These are phyloP conservation scores for Chesias legatella DNA, from an alignment of 2,888 invertebrate genomes.

Conservation along the genomic window DNA sequence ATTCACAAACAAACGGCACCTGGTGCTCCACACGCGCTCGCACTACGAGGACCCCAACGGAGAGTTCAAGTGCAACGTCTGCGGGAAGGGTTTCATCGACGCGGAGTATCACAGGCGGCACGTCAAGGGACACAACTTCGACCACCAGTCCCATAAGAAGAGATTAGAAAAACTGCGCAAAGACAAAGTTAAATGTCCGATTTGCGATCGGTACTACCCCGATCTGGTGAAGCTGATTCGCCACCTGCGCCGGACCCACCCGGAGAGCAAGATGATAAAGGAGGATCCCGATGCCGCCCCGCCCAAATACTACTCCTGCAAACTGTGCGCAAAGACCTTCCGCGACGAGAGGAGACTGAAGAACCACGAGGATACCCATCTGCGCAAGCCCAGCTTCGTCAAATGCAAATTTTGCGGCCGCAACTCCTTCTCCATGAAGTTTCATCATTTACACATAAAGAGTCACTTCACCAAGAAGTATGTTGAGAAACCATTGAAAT, in stretches of 20 bases:
- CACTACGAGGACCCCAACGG: conserved; percentile 77
- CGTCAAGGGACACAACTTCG: conserved; percentile 76
- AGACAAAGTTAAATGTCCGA: conserved; percentile 70
- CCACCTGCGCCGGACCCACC: conserved; percentile 66
- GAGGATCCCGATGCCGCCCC: conserved; percentile 69
- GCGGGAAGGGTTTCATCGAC: conserved; percentile 76
- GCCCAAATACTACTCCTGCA: conserved; percentile 60
- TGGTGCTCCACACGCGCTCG: conserved; percentile 66
- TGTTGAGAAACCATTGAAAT: conserved; percentile 62
- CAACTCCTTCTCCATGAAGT: conserved; percentile 63
- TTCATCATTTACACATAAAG: conserved; percentile 66
- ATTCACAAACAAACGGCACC: conserved; percentile 70
- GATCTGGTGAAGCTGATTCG: conserved; percentile 68
- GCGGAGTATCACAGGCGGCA: conserved; percentile 73
- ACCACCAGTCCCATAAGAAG: conserved; percentile 62
- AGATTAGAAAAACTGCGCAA: conserved; percentile 62
- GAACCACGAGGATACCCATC: conserved; percentile 61
- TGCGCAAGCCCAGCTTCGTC: conserved; percentile 65
- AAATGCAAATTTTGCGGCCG: conserved; percentile 74
- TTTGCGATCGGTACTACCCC: conserved; percentile 64
- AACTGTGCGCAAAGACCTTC: conserved; percentile 70
- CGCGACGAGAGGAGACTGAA: conserved; percentile 57
- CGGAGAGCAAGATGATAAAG: conserved; percentile 77
- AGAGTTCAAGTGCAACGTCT: conserved; percentile 72
- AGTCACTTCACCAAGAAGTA: conserved; percentile 63